Evolutionary conservation across 2,113 vertebrate species (phyloP).

Genomic region (Danionella cerebrum): DNA sequence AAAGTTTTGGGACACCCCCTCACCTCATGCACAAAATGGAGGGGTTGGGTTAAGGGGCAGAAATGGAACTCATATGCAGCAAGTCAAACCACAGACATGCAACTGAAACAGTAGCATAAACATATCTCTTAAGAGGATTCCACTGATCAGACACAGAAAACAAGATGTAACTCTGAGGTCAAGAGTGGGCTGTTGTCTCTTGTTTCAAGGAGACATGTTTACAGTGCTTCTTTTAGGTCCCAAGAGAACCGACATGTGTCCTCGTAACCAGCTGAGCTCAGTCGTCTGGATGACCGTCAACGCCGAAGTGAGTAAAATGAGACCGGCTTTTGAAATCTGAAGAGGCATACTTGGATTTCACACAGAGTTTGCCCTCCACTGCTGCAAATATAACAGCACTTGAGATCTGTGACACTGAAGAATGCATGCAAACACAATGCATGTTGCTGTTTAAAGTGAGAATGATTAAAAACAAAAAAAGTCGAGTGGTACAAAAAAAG

Average conservation of each 20-base stretch:
- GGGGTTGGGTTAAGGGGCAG: no score
- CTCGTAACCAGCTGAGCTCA: neutral
- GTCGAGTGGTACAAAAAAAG: neutral
- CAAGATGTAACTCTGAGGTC: neutral
- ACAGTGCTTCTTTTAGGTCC: conserved; percentile 1
- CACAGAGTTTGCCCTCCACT: conserved; percentile 2
- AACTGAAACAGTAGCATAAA: neutral
- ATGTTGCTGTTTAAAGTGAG: neutral
- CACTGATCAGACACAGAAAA: neutral
- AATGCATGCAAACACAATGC: neutral
- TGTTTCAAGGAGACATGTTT: neutral
- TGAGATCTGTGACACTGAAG: neutral
- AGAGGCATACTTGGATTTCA: conserved; percentile 29
- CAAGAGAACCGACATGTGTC: neutral
- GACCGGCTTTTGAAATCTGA: conserved; percentile 28
- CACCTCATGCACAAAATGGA: no score
- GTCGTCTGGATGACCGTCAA: neutral
- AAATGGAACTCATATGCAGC: no score
- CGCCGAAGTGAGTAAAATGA: conserved; percentile 22
- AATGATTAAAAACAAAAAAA: neutral
- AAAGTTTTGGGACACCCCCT: no score
- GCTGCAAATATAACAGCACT: conserved; percentile 1
- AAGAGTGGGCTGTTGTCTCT: neutral
- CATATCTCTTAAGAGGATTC: neutral
- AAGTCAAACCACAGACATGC: conserved; percentile 7